Base-by-base conservation (phyloP, 2,113 vertebrate species). In the Opisthocomus hoazin region DNA sequence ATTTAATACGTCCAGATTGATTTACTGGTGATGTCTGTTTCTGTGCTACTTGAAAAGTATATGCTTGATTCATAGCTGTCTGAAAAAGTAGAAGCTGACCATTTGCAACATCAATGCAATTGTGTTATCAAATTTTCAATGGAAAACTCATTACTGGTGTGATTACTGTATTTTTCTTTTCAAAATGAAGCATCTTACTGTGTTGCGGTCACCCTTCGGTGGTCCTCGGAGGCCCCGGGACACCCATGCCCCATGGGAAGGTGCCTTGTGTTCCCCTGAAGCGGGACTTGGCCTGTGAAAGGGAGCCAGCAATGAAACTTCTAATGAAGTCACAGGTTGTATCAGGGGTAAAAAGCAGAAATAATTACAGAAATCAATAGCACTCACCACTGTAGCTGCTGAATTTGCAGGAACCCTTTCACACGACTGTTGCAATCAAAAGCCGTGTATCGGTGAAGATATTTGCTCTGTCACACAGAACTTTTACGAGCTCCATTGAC, bases 401-500 rank as follows among this genome's bases (percentile, higher is more conserved):
- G 17, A 60, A 61, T 68, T 95, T 88, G 73, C 37, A 48, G 24
- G 37, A 77, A 86, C 7, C 4, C 34, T 77, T 81, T 71, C n/a
- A 58, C 30, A 46, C 17, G 30, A 45, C 12, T 16, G 32, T 58
- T 61, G 23, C 18, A 63, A 19, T 64, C 51, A 45, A 76, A 91
- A 22, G 1, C 4, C 57, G 39, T 34, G 19, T 56, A 37, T 3
- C 1, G 3, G 26, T 50, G 37, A 81, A 75, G 12, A 29, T 51
- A 48, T 79, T 68, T 84, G 6, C 18, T 11, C 34, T 29, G 5
- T 36, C 30, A 60, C 19, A 19, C 16, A 23, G 46, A 7, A 87
- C 17, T 11, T 54, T 79, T 88, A n/a, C 1, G 1, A 80, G 27
- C 16, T 68, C 16, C 27, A 10, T 13, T 0, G 0, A 24, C 32